Evolutionary conservation across 2,113 vertebrate species (phyloP), one percentile per base, ranked within the genome.

Genomic region (Mugil cephalus): DNA sequence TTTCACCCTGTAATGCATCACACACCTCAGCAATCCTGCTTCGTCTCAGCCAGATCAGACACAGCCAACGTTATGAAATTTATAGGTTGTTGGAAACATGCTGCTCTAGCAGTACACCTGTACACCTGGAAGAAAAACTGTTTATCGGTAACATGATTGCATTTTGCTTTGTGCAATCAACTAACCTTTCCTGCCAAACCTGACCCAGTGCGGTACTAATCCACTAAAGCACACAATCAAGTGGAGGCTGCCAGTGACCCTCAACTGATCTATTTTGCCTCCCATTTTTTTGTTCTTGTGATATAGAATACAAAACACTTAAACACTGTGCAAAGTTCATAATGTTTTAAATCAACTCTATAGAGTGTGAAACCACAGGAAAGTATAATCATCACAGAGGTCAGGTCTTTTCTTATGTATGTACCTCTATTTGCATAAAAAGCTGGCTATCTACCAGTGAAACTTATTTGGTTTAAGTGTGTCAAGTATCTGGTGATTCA

Each of bases 161-260:
- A 30, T 52, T 52, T 30, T 14, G 14, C 34, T 64, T 48, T 50
- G 61, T 50, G 46, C 61, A 21, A 36, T 64, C 46, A 50, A 39
- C 35, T 0, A 62, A 62, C 10, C 10, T 18, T 47, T 48, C 40
- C 58, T 39, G 69, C 59, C 15, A 54, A 63, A 13, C 30, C 47
- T 45, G 38, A 48, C 6, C 12, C 7, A 66, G 45, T 10, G 21
- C 8, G 14, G 39, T 3, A 14, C 24, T 55, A 39, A 46, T n/a
- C 40, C 42, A 38, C 42, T 19, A 15, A 18, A 52, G 53, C 11
- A 64, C 18, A 43, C 60, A 66, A 54, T 47, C 35, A 50, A 38
- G 17, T n/a, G n/a, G n/a, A n/a, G n/a, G 48, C 13, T 8, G 48
- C 34, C 48, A 61, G 15, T 43, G 36, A 36, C 35, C 36, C 7